phyloP scores from a whole-genome alignment of 2,113 vertebrate genomes.

The Alligator sinensis region DNA sequence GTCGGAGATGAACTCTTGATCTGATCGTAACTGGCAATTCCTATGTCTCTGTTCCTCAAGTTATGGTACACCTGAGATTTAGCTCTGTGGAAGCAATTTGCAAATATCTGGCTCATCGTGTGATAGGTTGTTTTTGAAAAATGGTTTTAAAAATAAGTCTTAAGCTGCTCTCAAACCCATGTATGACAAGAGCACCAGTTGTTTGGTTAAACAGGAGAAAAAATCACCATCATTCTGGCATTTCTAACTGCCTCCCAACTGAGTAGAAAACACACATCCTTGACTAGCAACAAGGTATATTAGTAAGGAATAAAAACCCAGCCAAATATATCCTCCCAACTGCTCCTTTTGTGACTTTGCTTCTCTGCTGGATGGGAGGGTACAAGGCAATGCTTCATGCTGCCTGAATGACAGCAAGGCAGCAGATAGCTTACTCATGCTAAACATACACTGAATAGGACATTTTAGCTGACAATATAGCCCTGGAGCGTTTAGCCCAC shows the following conservation, averaged over 20 bases:
- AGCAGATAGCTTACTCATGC: neutral
- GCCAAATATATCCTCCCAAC: fast-evolving
- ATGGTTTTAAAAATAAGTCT: neutral
- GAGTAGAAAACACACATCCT: neutral
- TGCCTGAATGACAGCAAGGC: constrained; percentile 10
- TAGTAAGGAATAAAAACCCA: neutral
- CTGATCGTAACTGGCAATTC: neutral
- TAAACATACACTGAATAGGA: neutral
- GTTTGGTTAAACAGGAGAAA: neutral
- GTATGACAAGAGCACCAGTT: neutral
- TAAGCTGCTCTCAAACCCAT: neutral
- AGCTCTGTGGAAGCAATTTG: neutral
- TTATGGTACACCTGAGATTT: neutral
- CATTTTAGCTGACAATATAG: neutral
- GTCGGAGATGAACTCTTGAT: neutral
- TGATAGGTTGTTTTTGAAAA: neutral
- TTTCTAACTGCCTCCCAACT: neutral
- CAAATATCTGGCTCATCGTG: neutral
- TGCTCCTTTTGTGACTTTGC: neutral
- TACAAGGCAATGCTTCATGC: neutral
- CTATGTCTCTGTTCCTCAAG: neutral
- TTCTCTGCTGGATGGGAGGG: neutral
- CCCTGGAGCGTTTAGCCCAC: neutral
- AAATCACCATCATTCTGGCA: neutral
- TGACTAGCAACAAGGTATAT: neutral